A percentile compares a stretch with the other conserved stretches of the same genome.
These are phyloP conservation scores for Malurus cyaneus DNA, from an alignment of 2,113 vertebrate species.

Conservation along the genomic window DNA sequence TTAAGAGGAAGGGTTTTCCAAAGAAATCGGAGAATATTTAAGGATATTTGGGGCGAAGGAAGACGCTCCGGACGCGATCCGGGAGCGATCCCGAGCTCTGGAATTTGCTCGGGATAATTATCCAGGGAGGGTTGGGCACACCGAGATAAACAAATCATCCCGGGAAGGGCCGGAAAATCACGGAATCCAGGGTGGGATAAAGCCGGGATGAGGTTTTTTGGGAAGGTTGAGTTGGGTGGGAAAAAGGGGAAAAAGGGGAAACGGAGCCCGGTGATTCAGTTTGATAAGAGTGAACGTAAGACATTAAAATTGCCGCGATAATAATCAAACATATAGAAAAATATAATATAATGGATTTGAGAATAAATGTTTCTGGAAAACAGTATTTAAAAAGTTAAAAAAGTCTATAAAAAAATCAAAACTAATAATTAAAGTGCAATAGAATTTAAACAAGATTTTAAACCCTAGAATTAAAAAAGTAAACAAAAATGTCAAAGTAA, in stretches of 20 bases:
- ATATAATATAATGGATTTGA: too few species aligned
- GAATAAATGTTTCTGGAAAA: too few species aligned
- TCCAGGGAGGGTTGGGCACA: neutral
- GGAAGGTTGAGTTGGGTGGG: neutral
- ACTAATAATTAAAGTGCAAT: too few species aligned
- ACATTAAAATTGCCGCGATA: too few species aligned
- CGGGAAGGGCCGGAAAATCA: neutral
- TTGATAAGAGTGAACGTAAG: too few species aligned
- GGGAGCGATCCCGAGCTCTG: neutral
- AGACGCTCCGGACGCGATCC: neutral
- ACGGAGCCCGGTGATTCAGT: neutral
- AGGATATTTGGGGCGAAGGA: neutral
- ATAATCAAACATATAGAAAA: too few species aligned
- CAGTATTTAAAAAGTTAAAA: too few species aligned
- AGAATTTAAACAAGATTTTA: too few species aligned
- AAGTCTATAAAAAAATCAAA: too few species aligned
- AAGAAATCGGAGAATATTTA: accelerated
- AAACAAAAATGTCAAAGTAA: too few species aligned
- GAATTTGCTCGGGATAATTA: neutral
- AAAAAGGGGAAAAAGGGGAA: too few species aligned
- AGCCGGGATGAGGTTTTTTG: neutral
- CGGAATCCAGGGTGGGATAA: accelerated
- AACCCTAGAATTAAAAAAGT: neutral
- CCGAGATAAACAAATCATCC: neutral
- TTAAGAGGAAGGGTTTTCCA: neutral